These are phyloP conservation scores for Tragelaphus buxtoni DNA, from an alignment of 2,113 vertebrate species.

Conservation along the genomic window DNA sequence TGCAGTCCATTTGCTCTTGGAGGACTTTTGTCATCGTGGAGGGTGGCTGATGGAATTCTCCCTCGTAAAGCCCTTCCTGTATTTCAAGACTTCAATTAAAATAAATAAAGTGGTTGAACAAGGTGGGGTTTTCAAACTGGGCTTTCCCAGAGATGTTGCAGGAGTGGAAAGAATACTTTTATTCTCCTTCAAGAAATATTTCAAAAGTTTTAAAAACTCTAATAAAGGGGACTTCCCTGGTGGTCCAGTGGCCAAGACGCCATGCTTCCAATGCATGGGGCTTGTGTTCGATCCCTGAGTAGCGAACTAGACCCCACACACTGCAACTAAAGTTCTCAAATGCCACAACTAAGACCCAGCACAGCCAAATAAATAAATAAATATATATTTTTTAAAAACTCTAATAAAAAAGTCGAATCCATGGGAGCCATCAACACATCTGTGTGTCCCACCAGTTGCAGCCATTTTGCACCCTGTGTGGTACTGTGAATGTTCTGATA, in stretches of 20 bases:
- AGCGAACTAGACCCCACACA: background rate
- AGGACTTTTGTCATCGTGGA: background rate
- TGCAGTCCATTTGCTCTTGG: background rate
- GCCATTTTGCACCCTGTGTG: background rate
- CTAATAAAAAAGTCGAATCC: background rate
- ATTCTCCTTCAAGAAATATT: background rate
- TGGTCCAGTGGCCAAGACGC: background rate
- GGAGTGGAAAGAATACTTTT: background rate
- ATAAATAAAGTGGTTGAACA: background rate
- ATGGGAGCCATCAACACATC: background rate
- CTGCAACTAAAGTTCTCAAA: background rate
- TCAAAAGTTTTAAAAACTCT: background rate
- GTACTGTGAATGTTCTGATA: background rate
- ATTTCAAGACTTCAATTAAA: background rate
- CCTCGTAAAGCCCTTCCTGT: background rate
- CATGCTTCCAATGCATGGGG: background rate
- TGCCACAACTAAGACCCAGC: background rate
- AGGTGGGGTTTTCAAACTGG: background rate
- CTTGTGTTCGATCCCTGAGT: background rate
- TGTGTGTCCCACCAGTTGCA: background rate
- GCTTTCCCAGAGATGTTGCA: background rate
- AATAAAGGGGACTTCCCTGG: background rate
- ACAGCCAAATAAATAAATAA: background rate
- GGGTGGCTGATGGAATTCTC: background rate
- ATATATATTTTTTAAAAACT: background rate